These are phyloP conservation scores for Tolypeutes matacus DNA, from an alignment of 2,797 vertebrate genomes.

Conservation along the genomic window DNA sequence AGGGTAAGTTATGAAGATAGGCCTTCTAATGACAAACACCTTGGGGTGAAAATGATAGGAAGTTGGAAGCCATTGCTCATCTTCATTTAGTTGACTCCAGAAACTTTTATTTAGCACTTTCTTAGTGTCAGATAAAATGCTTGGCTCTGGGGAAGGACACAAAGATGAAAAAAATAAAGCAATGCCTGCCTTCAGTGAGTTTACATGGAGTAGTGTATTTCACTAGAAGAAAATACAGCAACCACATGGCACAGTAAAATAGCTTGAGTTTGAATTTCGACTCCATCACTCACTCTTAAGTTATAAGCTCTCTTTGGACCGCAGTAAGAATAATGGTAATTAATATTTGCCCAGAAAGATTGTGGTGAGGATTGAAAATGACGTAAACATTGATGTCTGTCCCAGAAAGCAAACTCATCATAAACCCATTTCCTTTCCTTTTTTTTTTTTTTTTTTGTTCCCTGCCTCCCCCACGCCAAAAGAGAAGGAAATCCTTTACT, in stretches of 20 bases:
- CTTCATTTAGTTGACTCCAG: neutral
- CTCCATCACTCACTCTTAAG: neutral
- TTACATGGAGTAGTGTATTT: neutral
- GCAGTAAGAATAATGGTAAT: neutral
- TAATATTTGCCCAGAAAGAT: neutral
- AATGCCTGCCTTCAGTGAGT: neutral
- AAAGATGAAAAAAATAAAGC: slow-evolving; percentile 16
- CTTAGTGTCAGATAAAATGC: neutral
- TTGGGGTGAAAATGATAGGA: neutral
- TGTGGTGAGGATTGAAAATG: neutral
- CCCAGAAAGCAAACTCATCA: neutral
- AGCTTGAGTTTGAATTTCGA: neutral
- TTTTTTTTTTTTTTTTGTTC: no score
- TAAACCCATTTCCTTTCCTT: neutral
- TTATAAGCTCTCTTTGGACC: neutral
- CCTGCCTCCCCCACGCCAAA: neutral
- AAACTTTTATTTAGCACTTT: neutral
- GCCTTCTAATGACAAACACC: neutral
- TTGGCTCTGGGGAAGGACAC: neutral
- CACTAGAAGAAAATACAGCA: neutral
- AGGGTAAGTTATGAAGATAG: neutral
- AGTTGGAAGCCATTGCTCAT: neutral
- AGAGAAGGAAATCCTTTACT: neutral
- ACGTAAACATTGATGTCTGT: neutral
- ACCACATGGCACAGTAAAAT: neutral